These are phyloP conservation scores for Nerophis lumbriciformis DNA, from an alignment of 2,113 vertebrate genomes.

Conservation along the genomic window DNA sequence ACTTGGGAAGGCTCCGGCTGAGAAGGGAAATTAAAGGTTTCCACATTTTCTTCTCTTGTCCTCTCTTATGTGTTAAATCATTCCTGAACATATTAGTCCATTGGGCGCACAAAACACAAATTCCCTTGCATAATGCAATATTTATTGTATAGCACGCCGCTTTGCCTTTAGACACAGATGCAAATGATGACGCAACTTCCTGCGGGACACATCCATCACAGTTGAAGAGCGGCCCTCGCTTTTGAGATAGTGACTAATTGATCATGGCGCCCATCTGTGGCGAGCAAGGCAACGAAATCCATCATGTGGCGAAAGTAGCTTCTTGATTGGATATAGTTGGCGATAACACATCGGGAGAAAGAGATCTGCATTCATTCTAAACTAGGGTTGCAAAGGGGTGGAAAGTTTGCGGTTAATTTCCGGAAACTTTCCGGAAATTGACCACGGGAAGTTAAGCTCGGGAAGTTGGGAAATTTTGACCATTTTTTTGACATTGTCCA, in stretches of 20 bases:
- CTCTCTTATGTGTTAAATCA: slow-evolving; percentile 5
- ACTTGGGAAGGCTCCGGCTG: slow-evolving; percentile 14
- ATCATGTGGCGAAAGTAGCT: neutral
- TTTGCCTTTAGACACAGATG: too few species aligned
- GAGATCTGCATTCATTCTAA: too few species aligned
- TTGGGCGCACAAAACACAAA: too few species aligned
- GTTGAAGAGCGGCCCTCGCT: neutral
- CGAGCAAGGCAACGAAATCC: neutral
- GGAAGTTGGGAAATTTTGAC: too few species aligned
- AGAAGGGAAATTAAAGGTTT: slow-evolving; percentile 40
- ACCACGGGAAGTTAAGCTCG: too few species aligned
- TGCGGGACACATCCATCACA: neutral
- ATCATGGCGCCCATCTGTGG: neutral
- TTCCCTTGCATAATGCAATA: too few species aligned
- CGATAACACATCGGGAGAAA: neutral
- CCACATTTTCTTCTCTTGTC: slow-evolving; percentile 19
- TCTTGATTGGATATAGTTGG: neutral
- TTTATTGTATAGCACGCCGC: too few species aligned
- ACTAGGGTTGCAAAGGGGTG: too few species aligned
- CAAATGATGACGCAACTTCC: too few species aligned
- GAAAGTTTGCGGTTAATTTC: too few species aligned
- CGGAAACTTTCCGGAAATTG: too few species aligned
- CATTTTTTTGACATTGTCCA: too few species aligned
- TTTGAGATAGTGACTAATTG: neutral
- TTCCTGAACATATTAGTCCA: neutral